Conservation (phyloP, 2,888 invertebrate species). For the Pogonocherus hispidulus region DNA sequence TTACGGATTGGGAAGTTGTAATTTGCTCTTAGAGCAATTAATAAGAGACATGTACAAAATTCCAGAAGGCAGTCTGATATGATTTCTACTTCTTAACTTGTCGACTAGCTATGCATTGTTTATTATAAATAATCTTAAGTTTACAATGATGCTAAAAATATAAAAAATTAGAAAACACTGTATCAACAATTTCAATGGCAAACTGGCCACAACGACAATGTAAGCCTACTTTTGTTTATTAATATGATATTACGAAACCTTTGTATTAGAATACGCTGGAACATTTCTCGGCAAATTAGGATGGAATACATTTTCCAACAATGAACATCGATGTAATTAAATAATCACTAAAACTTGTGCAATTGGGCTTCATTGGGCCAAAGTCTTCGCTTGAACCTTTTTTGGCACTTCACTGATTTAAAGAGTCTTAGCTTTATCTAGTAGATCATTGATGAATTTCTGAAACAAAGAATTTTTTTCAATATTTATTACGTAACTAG, state of each 20-base stretch:
- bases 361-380: slow-evolving; percentile 59
- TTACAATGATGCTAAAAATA: slow-evolving; percentile 53
- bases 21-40: slow-evolving; percentile 25
- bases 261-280: slow-evolving; percentile 34
- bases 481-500: too few species aligned
- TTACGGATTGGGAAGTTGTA: background rate
- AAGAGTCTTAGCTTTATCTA: slow-evolving; percentile 91
- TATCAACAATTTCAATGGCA: slow-evolving; percentile 52
- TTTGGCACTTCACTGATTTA: slow-evolving; percentile 72
- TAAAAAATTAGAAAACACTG: slow-evolving; percentile 52
- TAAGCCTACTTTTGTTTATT: slow-evolving; percentile 34
- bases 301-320: slow-evolving; percentile 46
- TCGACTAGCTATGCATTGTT: slow-evolving; percentile 57
- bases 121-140: slow-evolving; percentile 45
- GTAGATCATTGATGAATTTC: slow-evolving; percentile 92
- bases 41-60: slow-evolving; percentile 32
- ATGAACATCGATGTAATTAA: slow-evolving; percentile 54
- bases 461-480: slow-evolving; percentile 71
- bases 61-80: slow-evolving; percentile 61
- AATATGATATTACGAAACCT: slow-evolving; percentile 33
- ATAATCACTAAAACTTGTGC: slow-evolving; percentile 62
- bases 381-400: slow-evolving; percentile 54
- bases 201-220: slow-evolving; percentile 45
- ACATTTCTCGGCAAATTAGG: slow-evolving; percentile 41
- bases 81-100: slow-evolving; percentile 56